A percentile compares a stretch with the other conserved stretches of the same genome.
phyloP scores from a whole-genome alignment of 2,797 vertebrate genomes.

The Ptychobarbus kaznakovi region DNA sequence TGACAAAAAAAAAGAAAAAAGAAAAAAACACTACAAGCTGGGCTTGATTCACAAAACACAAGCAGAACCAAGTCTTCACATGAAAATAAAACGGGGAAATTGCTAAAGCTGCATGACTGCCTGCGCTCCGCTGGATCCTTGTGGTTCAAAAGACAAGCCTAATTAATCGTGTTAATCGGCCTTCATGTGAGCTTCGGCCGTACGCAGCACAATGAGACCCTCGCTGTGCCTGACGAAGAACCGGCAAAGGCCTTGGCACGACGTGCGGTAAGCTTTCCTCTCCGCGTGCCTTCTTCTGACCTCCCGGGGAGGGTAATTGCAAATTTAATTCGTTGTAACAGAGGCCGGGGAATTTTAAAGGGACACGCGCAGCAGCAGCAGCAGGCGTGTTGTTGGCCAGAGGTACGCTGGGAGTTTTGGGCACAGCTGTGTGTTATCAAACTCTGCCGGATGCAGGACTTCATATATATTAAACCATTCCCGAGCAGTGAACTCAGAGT shows the following conservation, averaged over 20 bases:
- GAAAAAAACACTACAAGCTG: background rate
- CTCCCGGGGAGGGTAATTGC: constrained; percentile 58
- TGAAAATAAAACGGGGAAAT: background rate
- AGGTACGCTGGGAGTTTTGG: background rate
- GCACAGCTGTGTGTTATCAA: constrained; percentile 35
- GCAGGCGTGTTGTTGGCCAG: background rate
- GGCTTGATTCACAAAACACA: background rate
- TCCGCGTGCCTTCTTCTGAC: constrained; percentile 34
- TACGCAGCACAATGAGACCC: constrained; percentile 53
- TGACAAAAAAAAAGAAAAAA: background rate
- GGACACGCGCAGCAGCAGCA: background rate
- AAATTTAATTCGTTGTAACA: constrained; percentile 61
- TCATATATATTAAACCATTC: constrained; percentile 21
- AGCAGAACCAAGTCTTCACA: background rate
- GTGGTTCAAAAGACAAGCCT: constrained; percentile 47
- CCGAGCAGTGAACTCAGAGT: background rate
- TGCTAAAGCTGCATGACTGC: constrained; percentile 38
- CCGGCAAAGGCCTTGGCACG: constrained; percentile 46
- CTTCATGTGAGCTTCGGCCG: constrained; percentile 45
- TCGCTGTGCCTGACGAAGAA: constrained; percentile 55
- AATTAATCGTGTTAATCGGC: constrained; percentile 64
- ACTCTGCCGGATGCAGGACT: constrained; percentile 8
- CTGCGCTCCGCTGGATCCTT: constrained; percentile 22
- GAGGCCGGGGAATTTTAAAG: constrained; percentile 20
- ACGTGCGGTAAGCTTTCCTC: constrained; percentile 49